Conservation (phyloP, 2,888 invertebrate genomes). For the Nudaria mundana region DNA sequence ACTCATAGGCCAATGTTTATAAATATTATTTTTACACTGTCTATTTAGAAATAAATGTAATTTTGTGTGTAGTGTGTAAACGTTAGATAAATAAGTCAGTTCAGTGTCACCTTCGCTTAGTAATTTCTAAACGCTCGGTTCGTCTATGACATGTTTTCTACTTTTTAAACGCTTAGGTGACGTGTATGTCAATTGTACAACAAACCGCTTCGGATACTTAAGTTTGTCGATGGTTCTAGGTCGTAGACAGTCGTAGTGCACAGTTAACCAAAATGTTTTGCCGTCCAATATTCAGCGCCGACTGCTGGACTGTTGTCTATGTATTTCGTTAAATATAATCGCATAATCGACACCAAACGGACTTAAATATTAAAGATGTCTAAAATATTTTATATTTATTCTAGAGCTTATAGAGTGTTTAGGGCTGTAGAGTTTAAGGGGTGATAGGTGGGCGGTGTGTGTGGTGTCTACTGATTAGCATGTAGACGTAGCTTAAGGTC, state of each 20-base stretch:
- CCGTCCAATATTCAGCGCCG: constrained; percentile 68
- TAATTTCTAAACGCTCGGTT: constrained; percentile 15
- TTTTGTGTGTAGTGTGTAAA: constrained; percentile 68
- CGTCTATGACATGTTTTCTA: constrained; percentile 20
- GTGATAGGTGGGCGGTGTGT: constrained; percentile 28
- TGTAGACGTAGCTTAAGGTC: no score
- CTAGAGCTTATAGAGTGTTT: constrained; percentile 78
- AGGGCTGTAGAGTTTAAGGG: constrained; percentile 61
- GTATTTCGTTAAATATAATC: constrained; percentile 54
- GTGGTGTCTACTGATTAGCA: no score
- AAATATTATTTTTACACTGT: constrained; percentile 80
- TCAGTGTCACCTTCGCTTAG: constrained; percentile 45
- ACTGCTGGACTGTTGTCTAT: constrained; percentile 62
- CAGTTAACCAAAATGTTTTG: constrained; percentile 68
- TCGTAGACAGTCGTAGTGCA: constrained; percentile 22
- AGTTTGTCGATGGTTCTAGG: no score
- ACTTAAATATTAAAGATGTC: constrained; percentile 60
- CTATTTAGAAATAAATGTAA: constrained; percentile 70
- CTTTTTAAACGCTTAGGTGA: constrained; percentile 24
- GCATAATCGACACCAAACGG: constrained; percentile 67
- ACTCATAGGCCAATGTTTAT: constrained; percentile 76
- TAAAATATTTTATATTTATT: constrained; percentile 74
- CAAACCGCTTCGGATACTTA: constrained; percentile 31
- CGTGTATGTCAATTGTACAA: constrained; percentile 35
- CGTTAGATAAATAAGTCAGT: constrained; percentile 58